Evolutionary conservation across 2,797 vertebrate genomes (phyloP), one percentile per base, ranked within the genome.

Genomic region (Margarornis squamiger): DNA sequence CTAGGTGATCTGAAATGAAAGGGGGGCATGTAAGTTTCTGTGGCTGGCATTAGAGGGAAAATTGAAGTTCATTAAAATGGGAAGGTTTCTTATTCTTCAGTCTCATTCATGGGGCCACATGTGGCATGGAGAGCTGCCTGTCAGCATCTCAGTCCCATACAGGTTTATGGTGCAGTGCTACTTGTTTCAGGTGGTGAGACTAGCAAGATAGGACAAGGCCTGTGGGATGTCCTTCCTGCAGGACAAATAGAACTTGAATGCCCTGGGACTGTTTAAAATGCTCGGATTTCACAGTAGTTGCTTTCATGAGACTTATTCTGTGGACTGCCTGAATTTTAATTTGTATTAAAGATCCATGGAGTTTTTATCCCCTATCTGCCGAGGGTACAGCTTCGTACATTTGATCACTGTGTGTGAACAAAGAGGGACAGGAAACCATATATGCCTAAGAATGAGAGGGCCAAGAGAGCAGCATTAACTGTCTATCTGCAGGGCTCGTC

Each of bases 341-440:
- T 59, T 78, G 30, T 43, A 4, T 58, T 58, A 39, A 51, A 86
- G 26, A 49, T 61, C 41, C 30, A 14, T 24, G 36, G 36, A 68
- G 14, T 9, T 65, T 13, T 74, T 73, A 86, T 75, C 9, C 17
- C 12, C 4, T 32, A 0, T 27, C 22, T 62, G 38, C 29, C 54
- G 67, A 36, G 59, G 45, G 12, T 61, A 34, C n/a, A 58, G 14
- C 38, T 34, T n/a, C 14, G 39, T 51, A 4, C 6, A 1, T 86
- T 61, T 57, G 76, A 24, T 57, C 3, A 2, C 22, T 14, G 13
- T 2, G 4, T 17, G 34, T 27, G 67, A 79, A 9, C 41, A 19
- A 43, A 73, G 82, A 66, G 41, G 48, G 24, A 17, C 57, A 79
- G 74, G 80, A 92, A 95, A 92, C 63, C 65, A 67, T 77, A 82